A percentile compares a stretch with the other conserved stretches of the same genome.
These are phyloP conservation scores for Drosophila murphyi DNA, from an alignment of 1,140 invertebrate genomes.

Conservation along the genomic window DNA sequence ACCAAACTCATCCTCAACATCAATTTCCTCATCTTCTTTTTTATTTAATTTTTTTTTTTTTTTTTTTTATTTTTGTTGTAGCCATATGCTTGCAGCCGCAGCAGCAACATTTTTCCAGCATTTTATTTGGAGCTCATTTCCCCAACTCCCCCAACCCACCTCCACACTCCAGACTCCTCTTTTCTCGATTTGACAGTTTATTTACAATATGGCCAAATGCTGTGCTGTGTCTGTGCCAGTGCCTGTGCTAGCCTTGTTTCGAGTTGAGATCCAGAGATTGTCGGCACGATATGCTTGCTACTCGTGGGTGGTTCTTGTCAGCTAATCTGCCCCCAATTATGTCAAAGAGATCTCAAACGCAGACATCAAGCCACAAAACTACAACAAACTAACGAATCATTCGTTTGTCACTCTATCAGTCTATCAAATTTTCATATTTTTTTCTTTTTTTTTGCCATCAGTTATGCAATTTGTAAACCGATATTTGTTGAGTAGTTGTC, in stretches of 20 bases:
- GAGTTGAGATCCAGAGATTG: conserved; percentile 33
- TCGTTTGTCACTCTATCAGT: too few species aligned
- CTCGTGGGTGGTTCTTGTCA: conserved; percentile 48
- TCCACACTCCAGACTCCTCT: neutral
- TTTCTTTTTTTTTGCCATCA: too few species aligned
- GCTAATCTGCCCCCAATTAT: conserved; percentile 64
- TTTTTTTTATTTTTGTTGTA: too few species aligned
- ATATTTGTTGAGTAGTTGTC: too few species aligned
- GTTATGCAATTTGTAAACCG: too few species aligned
- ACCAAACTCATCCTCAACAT: neutral
- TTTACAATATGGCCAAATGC: conserved; percentile 57
- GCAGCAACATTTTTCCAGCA: conserved; percentile 40
- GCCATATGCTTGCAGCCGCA: conserved; percentile 28
- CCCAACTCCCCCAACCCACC: too few species aligned
- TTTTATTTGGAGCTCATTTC: conserved; percentile 3
- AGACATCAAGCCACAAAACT: conserved; percentile 21
- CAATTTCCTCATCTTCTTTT: conserved; percentile 7
- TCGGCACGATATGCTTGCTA: conserved; percentile 46
- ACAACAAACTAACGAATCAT: neutral
- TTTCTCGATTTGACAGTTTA: conserved; percentile 67
- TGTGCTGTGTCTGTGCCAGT: neutral
- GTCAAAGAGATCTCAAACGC: conserved; percentile 59
- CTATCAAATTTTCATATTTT: neutral
- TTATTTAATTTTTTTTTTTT: neutral
- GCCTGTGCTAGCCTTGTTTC: neutral